Evolutionary conservation across 2,888 invertebrate species (phyloP).

Genomic region (Junonia oenone): DNA sequence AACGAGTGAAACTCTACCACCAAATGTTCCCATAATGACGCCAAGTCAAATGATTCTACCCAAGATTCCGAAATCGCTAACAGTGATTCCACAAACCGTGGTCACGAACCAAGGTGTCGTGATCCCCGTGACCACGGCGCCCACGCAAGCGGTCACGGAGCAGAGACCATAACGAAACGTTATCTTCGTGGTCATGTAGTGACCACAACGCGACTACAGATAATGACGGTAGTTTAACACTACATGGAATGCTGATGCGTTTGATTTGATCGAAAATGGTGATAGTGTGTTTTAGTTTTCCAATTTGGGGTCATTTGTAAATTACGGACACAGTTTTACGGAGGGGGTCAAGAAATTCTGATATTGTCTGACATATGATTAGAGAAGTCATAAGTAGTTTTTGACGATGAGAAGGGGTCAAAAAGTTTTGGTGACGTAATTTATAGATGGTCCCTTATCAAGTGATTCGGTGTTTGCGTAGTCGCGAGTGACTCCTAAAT

Average conservation of each 20-base stretch:
- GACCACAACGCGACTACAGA: slow-evolving; percentile 35
- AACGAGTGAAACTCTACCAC: slow-evolving; percentile 49
- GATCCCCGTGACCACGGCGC: slow-evolving; percentile 26
- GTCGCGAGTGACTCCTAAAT: slow-evolving; percentile 34
- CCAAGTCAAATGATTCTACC: slow-evolving; percentile 78
- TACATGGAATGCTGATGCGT: background rate
- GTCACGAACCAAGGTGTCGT: slow-evolving; percentile 34
- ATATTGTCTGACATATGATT: no score
- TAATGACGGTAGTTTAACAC: background rate
- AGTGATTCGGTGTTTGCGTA: background rate
- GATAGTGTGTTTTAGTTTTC: background rate
- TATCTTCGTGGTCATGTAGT: slow-evolving; percentile 53
- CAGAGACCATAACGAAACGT: slow-evolving; percentile 64
- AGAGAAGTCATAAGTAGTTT: no score
- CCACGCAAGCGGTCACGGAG: slow-evolving; percentile 34
- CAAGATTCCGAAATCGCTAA: slow-evolving; percentile 89
- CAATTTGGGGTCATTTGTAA: background rate
- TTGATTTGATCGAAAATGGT: background rate
- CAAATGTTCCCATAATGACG: slow-evolving; percentile 43
- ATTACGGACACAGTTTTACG: no score
- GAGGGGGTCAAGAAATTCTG: no score
- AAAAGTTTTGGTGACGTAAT: no score
- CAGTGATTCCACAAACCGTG: slow-evolving; percentile 85
- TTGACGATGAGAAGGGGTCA: no score
- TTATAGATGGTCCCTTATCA: background rate